Conservation (phyloP, 1,140 invertebrate genomes). For the Apis laboriosa region DNA sequence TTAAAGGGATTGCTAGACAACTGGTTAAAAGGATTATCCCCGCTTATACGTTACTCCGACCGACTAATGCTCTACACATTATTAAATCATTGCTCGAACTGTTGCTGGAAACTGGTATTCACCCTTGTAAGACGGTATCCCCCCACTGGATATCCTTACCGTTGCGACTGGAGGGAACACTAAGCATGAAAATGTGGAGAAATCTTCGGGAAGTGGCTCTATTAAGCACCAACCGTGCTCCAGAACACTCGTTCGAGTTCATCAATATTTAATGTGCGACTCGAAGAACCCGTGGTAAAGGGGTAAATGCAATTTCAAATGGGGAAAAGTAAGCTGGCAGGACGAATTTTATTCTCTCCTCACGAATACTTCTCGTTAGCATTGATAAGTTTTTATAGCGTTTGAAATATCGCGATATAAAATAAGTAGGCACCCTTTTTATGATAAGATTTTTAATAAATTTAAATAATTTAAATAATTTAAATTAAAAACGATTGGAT, state of each 20-base stretch:
- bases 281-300: conserved; percentile 20
- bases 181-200: conserved; percentile 47
- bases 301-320: conserved; percentile 41
- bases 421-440: neutral
- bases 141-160: conserved; percentile 22
- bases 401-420: neutral
- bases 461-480: no score
- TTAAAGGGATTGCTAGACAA: conserved; percentile 77
- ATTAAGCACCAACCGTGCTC: neutral
- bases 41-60: conserved; percentile 67
- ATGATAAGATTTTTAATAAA: no score
- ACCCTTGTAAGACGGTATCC: conserved; percentile 51
- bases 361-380: conserved; percentile 2
- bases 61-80: conserved; percentile 74
- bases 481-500: no score
- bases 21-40: conserved; percentile 78
- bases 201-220: conserved; percentile 41
- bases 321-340: conserved; percentile 9
- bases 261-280: conserved; percentile 49
- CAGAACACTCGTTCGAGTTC: conserved; percentile 26
- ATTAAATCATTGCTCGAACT: conserved; percentile 75
- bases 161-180: conserved; percentile 29
- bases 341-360: conserved; percentile 24
- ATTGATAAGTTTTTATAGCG: conserved; percentile 17
- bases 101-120: conserved; percentile 43